Conservation (phyloP, 1,140 invertebrate genomes). For the Ceratitis capitata region DNA sequence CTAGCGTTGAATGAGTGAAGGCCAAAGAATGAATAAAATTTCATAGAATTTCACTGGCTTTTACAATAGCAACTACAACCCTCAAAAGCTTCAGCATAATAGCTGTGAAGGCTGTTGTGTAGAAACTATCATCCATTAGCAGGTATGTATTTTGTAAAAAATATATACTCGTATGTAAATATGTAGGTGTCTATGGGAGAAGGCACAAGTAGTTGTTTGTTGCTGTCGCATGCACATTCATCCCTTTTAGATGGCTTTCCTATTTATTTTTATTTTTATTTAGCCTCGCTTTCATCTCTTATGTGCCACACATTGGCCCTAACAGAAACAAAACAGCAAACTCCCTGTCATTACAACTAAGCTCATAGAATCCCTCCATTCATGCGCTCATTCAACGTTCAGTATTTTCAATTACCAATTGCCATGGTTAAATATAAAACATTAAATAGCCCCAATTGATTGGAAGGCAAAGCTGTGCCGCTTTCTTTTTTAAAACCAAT, state of each 20-base stretch:
- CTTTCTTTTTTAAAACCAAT: background rate
- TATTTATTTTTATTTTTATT: no score
- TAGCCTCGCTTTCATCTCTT: background rate
- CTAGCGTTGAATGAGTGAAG: background rate
- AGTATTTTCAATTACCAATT: conserved; percentile 13
- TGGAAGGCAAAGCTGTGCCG: conserved; percentile 7
- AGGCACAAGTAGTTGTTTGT: background rate
- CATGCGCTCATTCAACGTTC: background rate
- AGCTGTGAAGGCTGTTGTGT: background rate
- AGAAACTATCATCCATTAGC: background rate
- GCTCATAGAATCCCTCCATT: background rate
- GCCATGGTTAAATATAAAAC: conserved; percentile 23
- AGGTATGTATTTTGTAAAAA: background rate
- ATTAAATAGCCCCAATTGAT: conserved; percentile 25
- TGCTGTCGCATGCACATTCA: background rate
- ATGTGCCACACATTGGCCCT: background rate
- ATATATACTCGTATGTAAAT: background rate
- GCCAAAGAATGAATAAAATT: background rate
- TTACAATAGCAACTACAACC: background rate
- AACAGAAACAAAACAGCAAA: background rate
- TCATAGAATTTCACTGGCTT: no score
- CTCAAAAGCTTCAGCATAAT: background rate
- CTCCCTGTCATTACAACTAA: background rate
- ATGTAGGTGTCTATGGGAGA: background rate
- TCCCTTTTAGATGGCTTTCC: background rate